A percentile compares a stretch with the other conserved stretches of the same genome.
These are phyloP conservation scores for Borostomias antarcticus DNA, from an alignment of 2,797 vertebrate species.

Conservation along the genomic window DNA sequence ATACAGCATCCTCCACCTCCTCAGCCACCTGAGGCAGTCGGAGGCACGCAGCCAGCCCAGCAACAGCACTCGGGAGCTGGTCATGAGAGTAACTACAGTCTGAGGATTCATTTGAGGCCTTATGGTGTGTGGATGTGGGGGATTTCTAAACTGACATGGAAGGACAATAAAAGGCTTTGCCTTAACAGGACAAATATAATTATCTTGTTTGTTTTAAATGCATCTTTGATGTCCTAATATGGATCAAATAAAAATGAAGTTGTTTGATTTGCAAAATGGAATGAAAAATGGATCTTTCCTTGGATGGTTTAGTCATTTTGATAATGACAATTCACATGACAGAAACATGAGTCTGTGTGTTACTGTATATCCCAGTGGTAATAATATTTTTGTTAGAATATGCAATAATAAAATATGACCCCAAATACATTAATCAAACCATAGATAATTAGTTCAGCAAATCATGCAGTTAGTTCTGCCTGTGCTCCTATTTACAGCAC, in stretches of 20 bases:
- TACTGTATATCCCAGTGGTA: too few species aligned
- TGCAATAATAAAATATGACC: too few species aligned
- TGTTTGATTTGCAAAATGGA: slow-evolving; percentile 67
- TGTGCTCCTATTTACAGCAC: too few species aligned
- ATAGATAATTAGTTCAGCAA: too few species aligned
- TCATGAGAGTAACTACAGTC: slow-evolving; percentile 99
- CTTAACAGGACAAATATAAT: slow-evolving; percentile 58
- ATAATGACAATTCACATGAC: not conserved
- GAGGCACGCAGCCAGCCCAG: slow-evolving; percentile 82
- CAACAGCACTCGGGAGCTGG: slow-evolving; percentile 91
- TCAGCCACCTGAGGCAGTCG: slow-evolving; percentile 93
- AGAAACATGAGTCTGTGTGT: too few species aligned
- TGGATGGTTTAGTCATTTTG: not conserved
- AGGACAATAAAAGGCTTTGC: slow-evolving; percentile 39
- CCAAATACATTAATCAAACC: too few species aligned
- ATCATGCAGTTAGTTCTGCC: too few species aligned
- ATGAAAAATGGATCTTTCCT: not conserved
- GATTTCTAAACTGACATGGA: slow-evolving; percentile 53
- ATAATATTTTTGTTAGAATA: too few species aligned
- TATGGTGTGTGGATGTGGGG: slow-evolving; percentile 57
- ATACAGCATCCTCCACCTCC: slow-evolving; percentile 96
- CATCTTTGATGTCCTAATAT: slow-evolving; percentile 71
- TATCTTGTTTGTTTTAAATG: slow-evolving; percentile 69
- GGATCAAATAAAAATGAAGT: slow-evolving; percentile 72
- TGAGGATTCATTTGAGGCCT: slow-evolving; percentile 81